Evolutionary conservation across 2,113 vertebrate genomes (phyloP), one percentile per base, ranked within the genome.

Genomic region (Scolopax mira): DNA sequence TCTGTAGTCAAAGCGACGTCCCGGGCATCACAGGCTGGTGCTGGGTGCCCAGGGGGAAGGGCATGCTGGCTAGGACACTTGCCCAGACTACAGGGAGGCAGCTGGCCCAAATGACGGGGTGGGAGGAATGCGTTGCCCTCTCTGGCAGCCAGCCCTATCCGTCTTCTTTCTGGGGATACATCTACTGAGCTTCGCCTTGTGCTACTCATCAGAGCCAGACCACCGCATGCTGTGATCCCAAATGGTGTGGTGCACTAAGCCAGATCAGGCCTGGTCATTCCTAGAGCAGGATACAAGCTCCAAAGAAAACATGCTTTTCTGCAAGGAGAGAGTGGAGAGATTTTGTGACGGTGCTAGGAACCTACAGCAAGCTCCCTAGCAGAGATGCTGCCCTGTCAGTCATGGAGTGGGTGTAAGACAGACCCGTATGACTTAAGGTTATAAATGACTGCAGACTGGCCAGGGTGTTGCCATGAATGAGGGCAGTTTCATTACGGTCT

Each of bases 181-280:
- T 84, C 52, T 86, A 52, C 10, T 64, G 82, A 44, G 28, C 69
- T 94, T 75, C 86, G 73, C 73, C 41, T 85, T 84, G 70, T 66
- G 35, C 57, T 87, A 1, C 58, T 84, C 44, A 27, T 79, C 58
- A 54, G 58, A 73, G 88, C 60, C 61, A 96, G 80, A 93, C 80
- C 44, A 39, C 88, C 79, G 49, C 94, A 94, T 81, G 88, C 83
- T 95, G 90, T 80, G 85, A 88, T 95, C 25, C 88, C 90, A 96
- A 92, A 93, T 88, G 94, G 69, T 92, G 88, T 79, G 2, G 4
- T 80, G 58, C 46, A 51, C 85, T 93, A 79, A 91, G 94, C 85
- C 64, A 88, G 73, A 69, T 87, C 85, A 84, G 73, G 41, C 19
- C 60, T 93, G 44, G 85, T 84, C 79, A 81, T 64, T 52, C 15